Conservation (phyloP, 2,797 vertebrate genomes). For the Prionace glauca region DNA sequence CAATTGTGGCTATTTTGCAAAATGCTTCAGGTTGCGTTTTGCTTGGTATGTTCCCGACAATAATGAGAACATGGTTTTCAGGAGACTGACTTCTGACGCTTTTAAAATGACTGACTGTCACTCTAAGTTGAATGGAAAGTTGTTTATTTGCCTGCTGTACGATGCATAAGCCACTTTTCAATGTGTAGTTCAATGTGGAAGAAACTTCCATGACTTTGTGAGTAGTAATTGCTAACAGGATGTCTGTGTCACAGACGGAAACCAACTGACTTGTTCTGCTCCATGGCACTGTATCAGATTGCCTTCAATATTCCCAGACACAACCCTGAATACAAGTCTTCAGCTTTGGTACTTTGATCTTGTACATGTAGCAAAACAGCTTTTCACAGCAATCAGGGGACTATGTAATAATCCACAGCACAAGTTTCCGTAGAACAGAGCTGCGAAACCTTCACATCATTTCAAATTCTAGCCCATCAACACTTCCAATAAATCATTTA, state of each 20-base stretch:
- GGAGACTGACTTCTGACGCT: not conserved
- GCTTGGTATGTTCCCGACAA: not conserved
- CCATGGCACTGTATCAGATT: not conserved
- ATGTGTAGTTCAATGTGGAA: not conserved
- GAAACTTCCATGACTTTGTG: not conserved
- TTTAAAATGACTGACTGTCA: not conserved
- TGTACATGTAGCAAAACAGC: constrained; percentile 11
- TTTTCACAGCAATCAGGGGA: constrained; percentile 14
- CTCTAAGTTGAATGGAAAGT: not conserved
- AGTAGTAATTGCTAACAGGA: not conserved
- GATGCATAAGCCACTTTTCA: not conserved
- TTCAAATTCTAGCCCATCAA: not conserved
- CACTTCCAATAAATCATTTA: not conserved
- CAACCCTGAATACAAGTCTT: not conserved
- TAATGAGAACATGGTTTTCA: not conserved
- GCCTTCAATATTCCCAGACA: not conserved
- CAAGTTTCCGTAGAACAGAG: too few species aligned
- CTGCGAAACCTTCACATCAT: not conserved
- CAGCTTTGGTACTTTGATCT: constrained; percentile 18
- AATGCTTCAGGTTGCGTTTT: not conserved
- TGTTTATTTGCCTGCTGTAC: not conserved
- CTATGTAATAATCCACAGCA: not conserved
- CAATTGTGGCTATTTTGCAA: too few species aligned
- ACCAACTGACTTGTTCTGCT: not conserved
- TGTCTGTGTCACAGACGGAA: too few species aligned